Percentiles rank a stretch among this genome's conserved stretches.
Evolutionary conservation across 2,888 invertebrate species (phyloP).

Genomic region (Eilema griseolum): DNA sequence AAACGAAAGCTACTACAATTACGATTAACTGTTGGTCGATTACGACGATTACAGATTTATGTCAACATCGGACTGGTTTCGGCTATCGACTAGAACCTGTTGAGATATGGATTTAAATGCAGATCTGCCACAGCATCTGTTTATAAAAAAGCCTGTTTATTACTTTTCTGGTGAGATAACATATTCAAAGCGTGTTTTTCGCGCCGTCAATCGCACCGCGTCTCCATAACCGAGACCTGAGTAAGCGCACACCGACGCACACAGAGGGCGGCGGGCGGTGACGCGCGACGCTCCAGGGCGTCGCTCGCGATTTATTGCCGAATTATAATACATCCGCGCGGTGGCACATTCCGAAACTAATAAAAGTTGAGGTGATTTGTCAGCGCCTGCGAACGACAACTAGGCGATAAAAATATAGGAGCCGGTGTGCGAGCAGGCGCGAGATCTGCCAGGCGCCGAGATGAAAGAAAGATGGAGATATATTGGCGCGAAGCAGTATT

Average conservation of each 20-base stretch:
- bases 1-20: slow-evolving; percentile 21
- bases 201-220: no score
- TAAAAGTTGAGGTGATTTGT: slow-evolving; percentile 46
- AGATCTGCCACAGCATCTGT: not conserved
- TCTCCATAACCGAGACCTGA: not conserved
- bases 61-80: not conserved
- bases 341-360: slow-evolving; percentile 30
- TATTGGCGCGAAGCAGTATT: not conserved
- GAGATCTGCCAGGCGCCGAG: not conserved
- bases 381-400: slow-evolving; percentile 32
- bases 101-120: not conserved
- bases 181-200: not conserved
- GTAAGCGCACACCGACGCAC: slow-evolving; percentile 12
- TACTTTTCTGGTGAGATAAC: not conserved
- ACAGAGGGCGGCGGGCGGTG: not conserved
- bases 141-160: not conserved
- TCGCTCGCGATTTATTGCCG: slow-evolving; percentile 37
- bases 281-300: not conserved
- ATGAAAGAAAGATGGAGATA: not conserved
- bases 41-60: slow-evolving; percentile 13
- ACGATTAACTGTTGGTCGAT: slow-evolving; percentile 22
- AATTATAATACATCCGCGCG: slow-evolving; percentile 16
- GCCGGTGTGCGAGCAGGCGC: not conserved
- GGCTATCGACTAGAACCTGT: not conserved
- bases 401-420: slow-evolving; percentile 10